Percentiles rank a stretch among this genome's conserved stretches.
Evolutionary conservation across 2,888 invertebrate species (phyloP).

Genomic region (Euphydryas editha): DNA sequence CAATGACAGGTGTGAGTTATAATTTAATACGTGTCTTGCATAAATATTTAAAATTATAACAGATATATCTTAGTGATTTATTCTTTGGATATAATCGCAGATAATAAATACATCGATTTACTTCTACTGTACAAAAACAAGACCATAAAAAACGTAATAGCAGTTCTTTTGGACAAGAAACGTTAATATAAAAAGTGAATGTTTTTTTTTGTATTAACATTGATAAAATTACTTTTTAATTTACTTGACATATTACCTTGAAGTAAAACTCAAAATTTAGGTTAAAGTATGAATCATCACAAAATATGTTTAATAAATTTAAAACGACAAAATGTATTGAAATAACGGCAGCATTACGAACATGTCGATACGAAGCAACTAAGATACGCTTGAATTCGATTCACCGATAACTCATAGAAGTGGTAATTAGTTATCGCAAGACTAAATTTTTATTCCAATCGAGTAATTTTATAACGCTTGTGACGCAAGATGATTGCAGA

Average conservation of each 20-base stretch:
- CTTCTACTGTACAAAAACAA: background rate
- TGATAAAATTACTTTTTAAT: background rate
- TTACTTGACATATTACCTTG: no score
- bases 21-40: background rate
- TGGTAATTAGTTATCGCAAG: constrained; percentile 13
- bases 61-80: background rate
- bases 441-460: constrained; percentile 22
- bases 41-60: background rate
- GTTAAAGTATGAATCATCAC: no score
- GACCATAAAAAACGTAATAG: background rate
- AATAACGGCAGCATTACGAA: no score
- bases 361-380: background rate
- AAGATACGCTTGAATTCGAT: background rate
- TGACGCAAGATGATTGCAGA: constrained; percentile 22
- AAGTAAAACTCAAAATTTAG: no score
- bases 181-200: background rate
- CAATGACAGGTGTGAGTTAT: background rate
- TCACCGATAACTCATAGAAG: background rate
- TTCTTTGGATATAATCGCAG: background rate
- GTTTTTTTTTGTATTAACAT: background rate
- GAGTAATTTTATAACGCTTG: constrained; percentile 17
- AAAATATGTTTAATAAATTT: no score
- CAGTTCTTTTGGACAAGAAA: background rate
- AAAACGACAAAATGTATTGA: no score
- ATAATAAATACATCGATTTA: background rate